Evolutionary conservation across 30 jellyfish, hydroid and myxozoan genomes (phyloP), one percentile per base, ranked within the genome.

Genomic region (Nemopilema nomurai): DNA sequence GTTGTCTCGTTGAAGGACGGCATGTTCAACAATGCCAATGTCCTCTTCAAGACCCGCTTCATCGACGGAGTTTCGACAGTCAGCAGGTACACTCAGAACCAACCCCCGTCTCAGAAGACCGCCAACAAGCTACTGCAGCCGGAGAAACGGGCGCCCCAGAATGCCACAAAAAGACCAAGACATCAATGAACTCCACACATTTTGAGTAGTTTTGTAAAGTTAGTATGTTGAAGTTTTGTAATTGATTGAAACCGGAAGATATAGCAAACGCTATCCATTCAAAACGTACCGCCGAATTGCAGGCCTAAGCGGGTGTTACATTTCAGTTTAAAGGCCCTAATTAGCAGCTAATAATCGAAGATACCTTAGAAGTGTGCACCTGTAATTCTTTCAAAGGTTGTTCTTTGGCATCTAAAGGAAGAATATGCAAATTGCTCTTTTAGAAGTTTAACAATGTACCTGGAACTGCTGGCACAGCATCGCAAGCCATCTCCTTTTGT

Each of bases 1-100:
- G 97, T 96, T 41, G 99, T 96, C 66, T 96, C 99, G 33, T 86
- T 96, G 27, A 96, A 96, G 74, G 99, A 96, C 41, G 99, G 99
- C 75, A 90, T 96, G 99, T 96, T 96, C 85, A 90, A 88, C 84
- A 96, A 96, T 67, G 99, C 99, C 27, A 91, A 91, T 77, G 99
- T 96, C 22, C 90, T 96, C 31, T 96, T 87, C 92, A 96, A 96
- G 88, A 96, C 99, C 24, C 82, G 91, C 57, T 96, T 96, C 85
- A 96, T 96, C 73, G 98, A 96, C 76, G 99, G 99, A 19, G 94
- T 90, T 22, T 96, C 99, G 20, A 90, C 98, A 0, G 98, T 96
- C 16, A 28, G 95, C 23, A 89, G 99, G 53, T 89, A 93, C 90
- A 84, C 87, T 25, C 98, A 92, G 80, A 88, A 87, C 69, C 57